Percentiles rank a stretch among this genome's conserved stretches.
phyloP scores from a whole-genome alignment of 2,113 vertebrate genomes.

The Orthonyx spaldingii region DNA sequence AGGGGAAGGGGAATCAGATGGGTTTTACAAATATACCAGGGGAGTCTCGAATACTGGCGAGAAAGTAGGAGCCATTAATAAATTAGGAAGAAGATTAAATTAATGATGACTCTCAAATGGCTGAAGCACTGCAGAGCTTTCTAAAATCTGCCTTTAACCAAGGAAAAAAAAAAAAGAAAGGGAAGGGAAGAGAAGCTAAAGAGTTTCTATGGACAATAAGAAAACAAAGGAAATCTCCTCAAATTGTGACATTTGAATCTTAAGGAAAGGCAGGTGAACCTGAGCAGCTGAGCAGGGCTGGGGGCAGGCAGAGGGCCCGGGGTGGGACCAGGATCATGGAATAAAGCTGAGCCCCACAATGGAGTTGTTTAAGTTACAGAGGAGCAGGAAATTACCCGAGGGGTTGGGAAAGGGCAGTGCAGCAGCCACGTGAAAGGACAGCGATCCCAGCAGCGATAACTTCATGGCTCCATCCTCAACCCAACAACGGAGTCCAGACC shows the following conservation, averaged over 20 bases:
- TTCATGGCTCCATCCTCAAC: neutral
- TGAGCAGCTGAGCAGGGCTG: neutral
- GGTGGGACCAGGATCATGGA: neutral
- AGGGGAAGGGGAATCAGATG: neutral
- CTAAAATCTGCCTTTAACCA: slow-evolving; percentile 1
- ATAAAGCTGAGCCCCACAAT: neutral
- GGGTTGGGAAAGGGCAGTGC: neutral
- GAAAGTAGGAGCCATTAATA: slow-evolving; percentile 56
- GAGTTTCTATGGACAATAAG: neutral
- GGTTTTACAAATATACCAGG: slow-evolving; percentile 31
- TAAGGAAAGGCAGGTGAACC: neutral
- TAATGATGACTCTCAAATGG: slow-evolving; percentile 62
- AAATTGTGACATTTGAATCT: neutral
- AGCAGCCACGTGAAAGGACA: neutral
- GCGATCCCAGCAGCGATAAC: neutral
- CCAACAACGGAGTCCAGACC: neutral
- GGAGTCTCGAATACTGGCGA: slow-evolving; percentile 29
- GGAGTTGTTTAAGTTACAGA: slow-evolving; percentile 11
- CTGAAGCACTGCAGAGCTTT: neutral
- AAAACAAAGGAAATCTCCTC: slow-evolving; percentile 2
- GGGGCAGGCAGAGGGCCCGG: neutral
- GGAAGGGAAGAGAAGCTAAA: neutral
- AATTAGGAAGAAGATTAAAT: slow-evolving; percentile 62
- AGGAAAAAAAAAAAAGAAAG: neutral
- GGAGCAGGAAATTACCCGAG: slow-evolving; percentile 35